Base-by-base conservation (phyloP, 2,888 invertebrate genomes). In the Desoria tigrina region DNA sequence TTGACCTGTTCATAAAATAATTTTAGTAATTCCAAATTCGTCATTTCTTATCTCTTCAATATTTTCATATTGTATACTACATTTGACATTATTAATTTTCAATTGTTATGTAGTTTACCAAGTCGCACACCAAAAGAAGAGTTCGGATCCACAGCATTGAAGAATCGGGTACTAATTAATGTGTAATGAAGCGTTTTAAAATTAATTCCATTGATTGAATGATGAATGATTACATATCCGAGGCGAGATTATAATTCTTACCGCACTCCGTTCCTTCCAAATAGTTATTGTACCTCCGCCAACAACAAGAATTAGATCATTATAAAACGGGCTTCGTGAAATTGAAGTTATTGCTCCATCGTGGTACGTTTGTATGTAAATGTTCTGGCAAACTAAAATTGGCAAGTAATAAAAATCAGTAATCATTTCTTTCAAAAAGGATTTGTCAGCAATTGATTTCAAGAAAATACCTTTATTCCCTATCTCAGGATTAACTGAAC, bases 1-100 rank as follows among this genome's bases (percentile, higher is more conserved):
- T 82, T n/a, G 90, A 90, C 92, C 92, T 93, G 42, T 83, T n/a
- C n/a, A n/a, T n/a, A n/a, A n/a, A n/a, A 81, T 0, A 88, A 23
- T 1, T 11, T 37, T 32, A 54, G 7, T 21, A 23, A 18, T 21
- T 6, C n/a, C n/a, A n/a, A n/a, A n/a, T n/a, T n/a, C n/a, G n/a
- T n/a, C n/a, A n/a, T n/a, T n/a, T n/a, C n/a, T n/a, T n/a, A n/a
- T n/a, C n/a, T n/a, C n/a, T n/a, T n/a, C n/a, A n/a, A n/a, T n/a
- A n/a, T n/a, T n/a, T n/a, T n/a, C n/a, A n/a, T n/a, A n/a, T n/a
- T n/a, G n/a, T n/a, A n/a, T n/a, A n/a, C n/a, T n/a, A n/a, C n/a
- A n/a, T n/a, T n/a, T n/a, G n/a, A 24, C 32, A 51, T 61, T 7
- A 54, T 24, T 42, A n/a, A 42, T 37, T 16, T 51, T 28, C 37